phyloP scores from a whole-genome alignment of 2,797 vertebrate genomes.

The Ptychobarbus kaznakovi region DNA sequence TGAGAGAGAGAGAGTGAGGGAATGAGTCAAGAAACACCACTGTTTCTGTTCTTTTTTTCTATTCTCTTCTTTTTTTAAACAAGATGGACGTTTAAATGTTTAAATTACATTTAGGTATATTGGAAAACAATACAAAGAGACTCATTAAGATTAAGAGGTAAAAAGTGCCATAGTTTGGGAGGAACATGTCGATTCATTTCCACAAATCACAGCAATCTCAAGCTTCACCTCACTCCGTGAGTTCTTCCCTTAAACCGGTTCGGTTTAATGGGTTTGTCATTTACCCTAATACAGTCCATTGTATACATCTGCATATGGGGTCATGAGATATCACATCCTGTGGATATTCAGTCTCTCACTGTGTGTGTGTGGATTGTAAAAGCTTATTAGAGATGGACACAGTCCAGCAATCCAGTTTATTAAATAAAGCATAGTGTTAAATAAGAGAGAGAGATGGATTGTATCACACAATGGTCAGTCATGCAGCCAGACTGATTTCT shows the following conservation, averaged over 20 bases:
- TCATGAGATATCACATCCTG: constrained; percentile 54
- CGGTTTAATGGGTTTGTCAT: constrained; percentile 21
- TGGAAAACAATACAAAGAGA: neutral
- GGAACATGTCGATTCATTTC: neutral
- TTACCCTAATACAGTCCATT: constrained; percentile 13
- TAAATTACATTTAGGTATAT: neutral
- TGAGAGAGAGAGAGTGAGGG: too few relatives aligned
- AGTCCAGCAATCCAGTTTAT: constrained; percentile 58
- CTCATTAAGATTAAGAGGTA: neutral
- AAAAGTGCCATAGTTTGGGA: neutral
- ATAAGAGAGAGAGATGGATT: constrained; percentile 37
- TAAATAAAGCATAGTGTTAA: constrained; percentile 56
- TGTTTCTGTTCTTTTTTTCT: too few relatives aligned
- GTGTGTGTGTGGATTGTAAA: constrained; percentile 34
- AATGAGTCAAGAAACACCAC: too few relatives aligned
- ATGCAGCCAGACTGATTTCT: constrained; percentile 30
- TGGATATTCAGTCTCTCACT: constrained; percentile 58
- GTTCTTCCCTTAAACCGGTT: neutral
- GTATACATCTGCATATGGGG: constrained; percentile 25
- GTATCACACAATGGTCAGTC: constrained; percentile 26
- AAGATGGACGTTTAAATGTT: neutral
- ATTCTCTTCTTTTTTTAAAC: neutral
- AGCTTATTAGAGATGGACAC: constrained; percentile 59
- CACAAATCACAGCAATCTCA: constrained; percentile 9
- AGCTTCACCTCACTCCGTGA: constrained; percentile 16